Evolutionary conservation across 1,140 invertebrate genomes (phyloP).

Genomic region (Drosophila nigromelanica): DNA sequence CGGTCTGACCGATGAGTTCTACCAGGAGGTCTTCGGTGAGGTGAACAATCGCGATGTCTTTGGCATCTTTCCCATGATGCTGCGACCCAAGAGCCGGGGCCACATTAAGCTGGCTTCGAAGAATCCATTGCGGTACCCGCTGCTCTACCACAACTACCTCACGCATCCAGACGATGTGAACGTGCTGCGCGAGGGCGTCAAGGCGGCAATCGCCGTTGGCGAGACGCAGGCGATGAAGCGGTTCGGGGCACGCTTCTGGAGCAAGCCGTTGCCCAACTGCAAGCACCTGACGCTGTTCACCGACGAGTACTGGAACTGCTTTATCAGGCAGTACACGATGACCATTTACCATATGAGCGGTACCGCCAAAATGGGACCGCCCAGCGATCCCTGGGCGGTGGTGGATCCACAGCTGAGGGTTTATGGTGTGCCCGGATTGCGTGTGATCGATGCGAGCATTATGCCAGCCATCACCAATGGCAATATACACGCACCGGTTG

Average conservation of each 20-base stretch:
- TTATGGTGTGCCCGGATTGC: slow-evolving; percentile 89
- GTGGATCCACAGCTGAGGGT: slow-evolving; percentile 92
- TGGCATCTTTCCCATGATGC: slow-evolving; percentile 93
- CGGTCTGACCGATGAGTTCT: slow-evolving; percentile 91
- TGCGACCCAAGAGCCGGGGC: slow-evolving; percentile 93
- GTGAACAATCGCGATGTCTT: slow-evolving; percentile 90
- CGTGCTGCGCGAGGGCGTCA: slow-evolving; percentile 92
- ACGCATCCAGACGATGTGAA: slow-evolving; percentile 92
- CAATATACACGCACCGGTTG: slow-evolving; percentile 93
- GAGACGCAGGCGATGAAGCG: slow-evolving; percentile 89
- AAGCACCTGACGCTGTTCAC: slow-evolving; percentile 90
- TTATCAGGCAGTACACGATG: slow-evolving; percentile 91
- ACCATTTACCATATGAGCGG: slow-evolving; percentile 95
- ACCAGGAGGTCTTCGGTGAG: slow-evolving; percentile 88
- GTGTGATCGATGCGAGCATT: slow-evolving; percentile 85
- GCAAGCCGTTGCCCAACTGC: slow-evolving; percentile 90
- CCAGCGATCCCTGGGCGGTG: slow-evolving; percentile 90
- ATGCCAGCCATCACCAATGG: slow-evolving; percentile 89
- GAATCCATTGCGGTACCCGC: slow-evolving; percentile 93
- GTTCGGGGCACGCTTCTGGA: slow-evolving; percentile 90
- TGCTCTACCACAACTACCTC: slow-evolving; percentile 93
- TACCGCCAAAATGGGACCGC: slow-evolving; percentile 93
- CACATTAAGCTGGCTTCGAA: slow-evolving; percentile 89
- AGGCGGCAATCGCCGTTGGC: slow-evolving; percentile 91
- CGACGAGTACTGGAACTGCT: slow-evolving; percentile 94